Percentiles rank a stretch among this genome's conserved stretches.
Evolutionary conservation across 2,113 vertebrate genomes (phyloP).

Genomic region (Neopipo cinnamomea): DNA sequence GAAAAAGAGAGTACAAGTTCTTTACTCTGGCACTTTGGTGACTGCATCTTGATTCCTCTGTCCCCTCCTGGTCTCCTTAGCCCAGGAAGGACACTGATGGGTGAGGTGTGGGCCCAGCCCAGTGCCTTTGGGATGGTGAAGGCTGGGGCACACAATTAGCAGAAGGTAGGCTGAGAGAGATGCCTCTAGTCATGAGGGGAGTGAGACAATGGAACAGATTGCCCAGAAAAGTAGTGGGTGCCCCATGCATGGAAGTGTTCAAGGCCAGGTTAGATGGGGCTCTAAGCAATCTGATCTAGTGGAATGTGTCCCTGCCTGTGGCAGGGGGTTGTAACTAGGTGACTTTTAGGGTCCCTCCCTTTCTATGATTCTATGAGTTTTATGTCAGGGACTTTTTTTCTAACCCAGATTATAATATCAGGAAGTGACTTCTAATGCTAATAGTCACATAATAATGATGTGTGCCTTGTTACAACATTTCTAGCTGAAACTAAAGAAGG

Average conservation of each 20-base stretch:
- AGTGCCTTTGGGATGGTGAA: background rate
- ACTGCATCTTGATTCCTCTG: background rate
- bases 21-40: background rate
- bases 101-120: rapidly evolving
- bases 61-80: background rate
- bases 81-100: background rate
- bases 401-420: background rate
- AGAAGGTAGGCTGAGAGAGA: background rate
- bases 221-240: background rate
- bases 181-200: background rate
- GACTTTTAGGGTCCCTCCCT: background rate
- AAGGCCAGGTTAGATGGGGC: background rate
- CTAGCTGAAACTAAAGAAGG: background rate
- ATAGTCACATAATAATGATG: background rate
- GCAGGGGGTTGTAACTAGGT: background rate
- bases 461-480: background rate
- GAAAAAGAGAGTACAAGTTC: background rate
- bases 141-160: rapidly evolving
- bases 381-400: background rate
- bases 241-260: background rate
- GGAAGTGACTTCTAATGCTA: background rate
- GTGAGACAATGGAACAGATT: background rate
- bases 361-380: background rate
- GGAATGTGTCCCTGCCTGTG: background rate
- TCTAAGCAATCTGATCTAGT: background rate